Percentiles rank a stretch among this genome's conserved stretches.
Evolutionary conservation across 2,797 vertebrate species (phyloP).

Genomic region (Sebastolobus altivelis): DNA sequence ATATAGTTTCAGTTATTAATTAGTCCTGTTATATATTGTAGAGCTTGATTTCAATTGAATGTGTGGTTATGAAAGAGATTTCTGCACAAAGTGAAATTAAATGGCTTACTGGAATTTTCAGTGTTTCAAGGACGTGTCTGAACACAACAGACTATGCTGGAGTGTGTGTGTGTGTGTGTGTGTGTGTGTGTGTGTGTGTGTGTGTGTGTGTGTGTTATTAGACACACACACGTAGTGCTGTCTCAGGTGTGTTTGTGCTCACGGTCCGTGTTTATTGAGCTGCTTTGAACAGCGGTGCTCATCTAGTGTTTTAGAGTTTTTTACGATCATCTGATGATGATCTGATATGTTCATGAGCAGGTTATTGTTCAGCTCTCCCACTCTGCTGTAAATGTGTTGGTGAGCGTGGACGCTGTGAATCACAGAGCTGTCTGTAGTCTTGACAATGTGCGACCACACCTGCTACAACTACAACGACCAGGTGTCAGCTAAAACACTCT

Average conservation of each 20-base stretch:
- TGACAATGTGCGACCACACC: slow-evolving; percentile 16
- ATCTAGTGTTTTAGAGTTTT: slow-evolving; percentile 1
- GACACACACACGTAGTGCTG: neutral
- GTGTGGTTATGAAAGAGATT: slow-evolving; percentile 14
- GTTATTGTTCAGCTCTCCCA: neutral
- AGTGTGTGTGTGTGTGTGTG: neutral
- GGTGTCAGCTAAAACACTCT: neutral
- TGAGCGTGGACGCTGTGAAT: slow-evolving; percentile 6
- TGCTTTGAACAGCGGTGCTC: neutral
- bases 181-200: neutral
- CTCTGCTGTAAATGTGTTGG: neutral
- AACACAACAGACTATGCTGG: slow-evolving; percentile 59
- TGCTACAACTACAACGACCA: neutral
- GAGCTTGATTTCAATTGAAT: neutral
- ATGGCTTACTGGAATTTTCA: slow-evolving; percentile 52
- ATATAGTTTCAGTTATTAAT: neutral
- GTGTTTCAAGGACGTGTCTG: slow-evolving; percentile 63
- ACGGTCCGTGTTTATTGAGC: slow-evolving; percentile 6
- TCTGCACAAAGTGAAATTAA: slow-evolving; percentile 3
- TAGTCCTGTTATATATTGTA: neutral
- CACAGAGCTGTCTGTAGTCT: slow-evolving; percentile 31
- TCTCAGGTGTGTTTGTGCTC: neutral
- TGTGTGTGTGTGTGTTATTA: neutral
- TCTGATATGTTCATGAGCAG: neutral
- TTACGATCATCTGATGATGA: slow-evolving; percentile 1